phyloP scores from a whole-genome alignment of 2,797 vertebrate species.

The Salarias fasciatus region DNA sequence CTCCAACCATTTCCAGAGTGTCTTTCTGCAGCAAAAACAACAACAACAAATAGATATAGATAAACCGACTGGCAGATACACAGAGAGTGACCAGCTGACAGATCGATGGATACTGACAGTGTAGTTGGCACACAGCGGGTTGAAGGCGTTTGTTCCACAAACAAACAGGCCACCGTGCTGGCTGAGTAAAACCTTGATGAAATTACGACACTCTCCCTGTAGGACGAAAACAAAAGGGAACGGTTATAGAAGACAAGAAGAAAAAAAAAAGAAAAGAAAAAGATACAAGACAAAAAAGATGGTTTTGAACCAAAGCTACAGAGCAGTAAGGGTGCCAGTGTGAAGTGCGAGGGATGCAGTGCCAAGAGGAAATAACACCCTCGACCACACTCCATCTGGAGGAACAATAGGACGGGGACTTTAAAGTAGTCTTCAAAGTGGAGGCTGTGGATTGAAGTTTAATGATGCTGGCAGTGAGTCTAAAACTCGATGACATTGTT shows the following conservation, averaged over 20 bases:
- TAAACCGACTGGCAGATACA: constrained; percentile 34
- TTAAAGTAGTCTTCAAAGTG: constrained; percentile 40
- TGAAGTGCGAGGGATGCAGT: constrained; percentile 32
- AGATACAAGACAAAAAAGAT: background rate
- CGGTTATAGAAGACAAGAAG: constrained; percentile 21
- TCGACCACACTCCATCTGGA: constrained; percentile 35
- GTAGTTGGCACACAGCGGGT: constrained; percentile 95
- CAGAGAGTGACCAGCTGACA: constrained; percentile 26
- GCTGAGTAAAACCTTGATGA: constrained; percentile 93
- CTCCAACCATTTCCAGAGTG: constrained; percentile 90
- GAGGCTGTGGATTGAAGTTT: constrained; percentile 50
- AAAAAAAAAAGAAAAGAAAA: constrained; percentile 23
- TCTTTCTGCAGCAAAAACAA: constrained; percentile 83
- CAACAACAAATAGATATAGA: background rate
- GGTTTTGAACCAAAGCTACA: constrained; percentile 4
- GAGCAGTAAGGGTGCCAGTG: constrained; percentile 14
- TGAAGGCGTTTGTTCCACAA: constrained; percentile 97
- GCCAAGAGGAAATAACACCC: constrained; percentile 47
- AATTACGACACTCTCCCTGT: constrained; percentile 96
- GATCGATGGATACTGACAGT: constrained; percentile 86
- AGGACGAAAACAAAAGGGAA: constrained; percentile 28
- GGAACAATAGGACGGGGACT: constrained; percentile 42
- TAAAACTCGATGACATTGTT: constrained; percentile 26
- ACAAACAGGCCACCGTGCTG: constrained; percentile 90
- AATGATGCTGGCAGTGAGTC: constrained; percentile 26